Conservation (phyloP, 2,888 invertebrate species). For the Clepsis dumicolana region DNA sequence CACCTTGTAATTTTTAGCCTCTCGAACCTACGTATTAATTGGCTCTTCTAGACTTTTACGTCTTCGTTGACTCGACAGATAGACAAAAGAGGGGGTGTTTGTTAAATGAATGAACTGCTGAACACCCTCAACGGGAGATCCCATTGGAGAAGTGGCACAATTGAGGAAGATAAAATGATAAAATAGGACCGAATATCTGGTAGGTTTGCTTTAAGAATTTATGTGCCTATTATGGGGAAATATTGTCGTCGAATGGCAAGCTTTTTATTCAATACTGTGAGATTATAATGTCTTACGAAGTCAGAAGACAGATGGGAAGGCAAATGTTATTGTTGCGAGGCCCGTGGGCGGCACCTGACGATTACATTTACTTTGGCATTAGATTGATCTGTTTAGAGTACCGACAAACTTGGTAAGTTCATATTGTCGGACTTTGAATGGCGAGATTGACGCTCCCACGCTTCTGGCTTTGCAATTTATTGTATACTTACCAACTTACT, state of each 20-base stretch:
- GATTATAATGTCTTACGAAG: constrained; percentile 26
- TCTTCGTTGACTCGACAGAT: constrained; percentile 30
- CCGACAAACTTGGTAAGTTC: not conserved
- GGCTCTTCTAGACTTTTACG: constrained; percentile 20
- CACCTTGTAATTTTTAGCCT: not conserved
- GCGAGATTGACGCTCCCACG: not conserved
- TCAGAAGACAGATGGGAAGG: constrained; percentile 15
- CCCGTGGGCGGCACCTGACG: not conserved
- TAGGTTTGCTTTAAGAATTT: constrained; percentile 60
- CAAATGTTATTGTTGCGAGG: constrained; percentile 20
- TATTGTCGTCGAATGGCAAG: constrained; percentile 21
- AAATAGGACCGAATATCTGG: constrained; percentile 59
- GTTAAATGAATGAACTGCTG: constrained; percentile 68
- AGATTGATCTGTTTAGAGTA: constrained; percentile 15
- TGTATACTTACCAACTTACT: not conserved
- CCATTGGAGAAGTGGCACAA: constrained; percentile 61
- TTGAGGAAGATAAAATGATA: constrained; percentile 65
- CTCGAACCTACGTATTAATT: not conserved
- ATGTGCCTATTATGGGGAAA: constrained; percentile 51
- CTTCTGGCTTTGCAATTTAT: not conserved
- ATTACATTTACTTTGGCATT: not conserved
- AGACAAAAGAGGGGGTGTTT: constrained; percentile 54
- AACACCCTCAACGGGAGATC: constrained; percentile 62
- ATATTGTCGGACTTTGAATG: constrained; percentile 3
- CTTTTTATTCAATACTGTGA: constrained; percentile 36